phyloP scores from a whole-genome alignment of 2,888 invertebrate genomes.

The Mechanitis messenoides region DNA sequence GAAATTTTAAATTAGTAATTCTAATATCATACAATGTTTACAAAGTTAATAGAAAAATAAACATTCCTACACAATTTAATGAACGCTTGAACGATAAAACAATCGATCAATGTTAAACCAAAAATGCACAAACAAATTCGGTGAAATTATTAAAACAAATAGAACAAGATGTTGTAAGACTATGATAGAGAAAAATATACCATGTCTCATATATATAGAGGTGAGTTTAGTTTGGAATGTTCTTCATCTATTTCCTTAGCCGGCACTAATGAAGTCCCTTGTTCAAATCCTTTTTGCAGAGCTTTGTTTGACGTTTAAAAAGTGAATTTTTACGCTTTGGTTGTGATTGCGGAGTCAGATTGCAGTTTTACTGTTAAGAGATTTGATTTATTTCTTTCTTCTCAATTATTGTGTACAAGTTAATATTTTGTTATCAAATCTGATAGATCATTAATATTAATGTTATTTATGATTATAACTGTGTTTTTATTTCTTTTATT shows the following conservation, averaged over 20 bases:
- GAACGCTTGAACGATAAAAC: constrained; percentile 19
- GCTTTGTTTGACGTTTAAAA: constrained; percentile 30
- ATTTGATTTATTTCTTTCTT: constrained; percentile 1
- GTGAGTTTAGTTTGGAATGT: constrained; percentile 6
- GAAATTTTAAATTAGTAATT: neutral
- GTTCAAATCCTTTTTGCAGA: constrained; percentile 28
- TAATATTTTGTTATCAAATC: no score
- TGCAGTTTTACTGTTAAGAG: constrained; percentile 6
- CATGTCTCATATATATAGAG: constrained; percentile 1
- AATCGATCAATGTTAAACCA: constrained; percentile 23
- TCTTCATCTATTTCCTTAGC: constrained; percentile 28
- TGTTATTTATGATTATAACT: no score
- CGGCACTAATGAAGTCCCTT: constrained; percentile 32
- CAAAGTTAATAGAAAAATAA: neutral
- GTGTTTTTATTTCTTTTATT: no score
- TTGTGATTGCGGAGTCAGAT: constrained; percentile 20
- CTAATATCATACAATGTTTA: neutral
- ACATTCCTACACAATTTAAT: neutral
- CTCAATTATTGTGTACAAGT: neutral
- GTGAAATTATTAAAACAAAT: constrained; percentile 29
- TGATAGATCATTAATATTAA: no score
- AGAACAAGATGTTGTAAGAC: constrained; percentile 18
- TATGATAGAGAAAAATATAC: constrained; percentile 13
- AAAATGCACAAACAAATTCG: constrained; percentile 28
- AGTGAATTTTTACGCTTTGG: constrained; percentile 27